Base-by-base conservation (phyloP, 2,113 vertebrate species). In the Ascaphus truei region DNA sequence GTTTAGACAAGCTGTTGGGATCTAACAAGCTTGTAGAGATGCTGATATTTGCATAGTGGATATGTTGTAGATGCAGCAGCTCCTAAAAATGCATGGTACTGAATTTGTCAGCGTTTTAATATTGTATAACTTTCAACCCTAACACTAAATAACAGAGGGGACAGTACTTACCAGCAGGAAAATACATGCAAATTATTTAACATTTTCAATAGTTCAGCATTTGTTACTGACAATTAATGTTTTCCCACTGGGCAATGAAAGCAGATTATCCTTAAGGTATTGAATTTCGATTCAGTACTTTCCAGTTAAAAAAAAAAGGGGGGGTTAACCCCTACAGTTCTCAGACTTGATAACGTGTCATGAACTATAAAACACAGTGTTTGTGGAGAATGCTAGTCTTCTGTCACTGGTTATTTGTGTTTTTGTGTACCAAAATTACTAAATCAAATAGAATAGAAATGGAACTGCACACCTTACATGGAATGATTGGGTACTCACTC, bases 201-300 rank as follows among this genome's bases (percentile, higher is more conserved):
- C 71, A 64, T 75, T 73, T 72, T 75, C 59, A 64, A 72, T 33
- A 79, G 72, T 22, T 77, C 65, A 30, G n/a, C 57, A 5, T 22
- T 51, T 3, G 43, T 26, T 69, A 59, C 55, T 27, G 45, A 34
- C 55, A 69, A 51, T 60, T 66, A 73, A 76, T 80, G 74, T 77
- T 0, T 50, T 77, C 80, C 73, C 68, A 39, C 37, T 13, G 48
- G 73, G 73, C 75, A 71, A 50, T 57, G 71, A 75, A 78, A 67
- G 73, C 75, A 74, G 59, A 77, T 1, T 45, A 73, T 62, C 0
- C 0, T 55, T 74, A 76, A 74, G 83, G 78, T 80, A 82, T 79
- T 75, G 55, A 60, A 75, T 65, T 53, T 62, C 75, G 78, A 79
- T 72, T 71, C 71, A 53, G 65, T 76, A 77, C 81, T 76, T 69